Evolutionary conservation across 37 sponge, comb jelly and placozoan species (phyloP).

Genomic region (Petrosia ficiformis): DNA sequence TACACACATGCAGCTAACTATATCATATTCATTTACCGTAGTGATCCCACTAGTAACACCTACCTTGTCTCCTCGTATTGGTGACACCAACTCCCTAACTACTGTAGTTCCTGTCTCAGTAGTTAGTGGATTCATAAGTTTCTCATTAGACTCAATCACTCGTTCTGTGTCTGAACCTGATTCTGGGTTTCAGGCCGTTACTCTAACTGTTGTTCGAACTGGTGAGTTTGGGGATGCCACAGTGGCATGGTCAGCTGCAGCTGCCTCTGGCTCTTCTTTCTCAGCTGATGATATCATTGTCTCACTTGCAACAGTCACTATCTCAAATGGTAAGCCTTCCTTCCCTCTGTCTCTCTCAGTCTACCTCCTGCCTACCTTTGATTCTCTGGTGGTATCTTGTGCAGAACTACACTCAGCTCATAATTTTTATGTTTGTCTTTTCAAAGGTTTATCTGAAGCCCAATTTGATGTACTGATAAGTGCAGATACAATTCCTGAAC

Average conservation of each 20-base stretch:
- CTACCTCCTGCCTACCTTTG: too few relatives aligned
- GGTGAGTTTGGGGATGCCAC: conserved; percentile 75
- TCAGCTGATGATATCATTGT: conserved; percentile 25
- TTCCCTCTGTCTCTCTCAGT: too few relatives aligned
- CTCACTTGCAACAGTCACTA: conserved; percentile 23
- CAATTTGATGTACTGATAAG: conserved; percentile 34
- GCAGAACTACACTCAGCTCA: too few relatives aligned
- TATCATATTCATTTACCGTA: neutral
- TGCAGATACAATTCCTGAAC: conserved; percentile 70
- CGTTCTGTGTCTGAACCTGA: conserved; percentile 11
- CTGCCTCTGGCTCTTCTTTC: neutral
- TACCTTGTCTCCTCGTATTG: conserved; percentile 64
- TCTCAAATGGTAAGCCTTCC: conserved; percentile 63
- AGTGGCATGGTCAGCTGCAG: conserved; percentile 43
- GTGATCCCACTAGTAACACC: neutral
- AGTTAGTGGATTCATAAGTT: conserved; percentile 66
- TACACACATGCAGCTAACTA: neutral
- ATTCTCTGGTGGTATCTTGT: too few relatives aligned
- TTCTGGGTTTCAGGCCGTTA: conserved; percentile 8
- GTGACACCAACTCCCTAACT: conserved; percentile 33
- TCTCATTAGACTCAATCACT: conserved; percentile 13
- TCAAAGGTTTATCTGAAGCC: too few relatives aligned
- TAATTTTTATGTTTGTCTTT: too few relatives aligned
- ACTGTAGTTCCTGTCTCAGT: conserved; percentile 45
- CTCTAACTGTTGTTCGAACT: conserved; percentile 44